Evolutionary conservation across 2,113 vertebrate genomes (phyloP).

Genomic region (Cacatua alba): DNA sequence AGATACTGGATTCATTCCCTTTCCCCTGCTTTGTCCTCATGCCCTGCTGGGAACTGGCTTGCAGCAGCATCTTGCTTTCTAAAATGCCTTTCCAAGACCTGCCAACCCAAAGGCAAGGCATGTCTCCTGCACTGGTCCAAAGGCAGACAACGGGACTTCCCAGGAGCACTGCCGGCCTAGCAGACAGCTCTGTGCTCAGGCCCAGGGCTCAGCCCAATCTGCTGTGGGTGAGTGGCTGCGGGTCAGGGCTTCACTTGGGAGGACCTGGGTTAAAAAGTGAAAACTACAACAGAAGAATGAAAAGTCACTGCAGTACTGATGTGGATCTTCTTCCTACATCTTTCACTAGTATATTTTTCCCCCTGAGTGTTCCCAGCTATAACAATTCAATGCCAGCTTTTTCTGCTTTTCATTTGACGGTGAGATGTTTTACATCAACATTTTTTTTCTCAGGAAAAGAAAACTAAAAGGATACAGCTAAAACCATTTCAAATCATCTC

Average conservation of each 20-base stretch:
- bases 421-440: background rate
- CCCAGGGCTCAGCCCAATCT: background rate
- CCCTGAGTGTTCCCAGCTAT: background rate
- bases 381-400: background rate
- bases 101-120: background rate
- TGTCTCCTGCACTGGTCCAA: background rate
- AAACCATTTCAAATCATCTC: background rate
- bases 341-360: background rate
- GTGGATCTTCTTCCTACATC: background rate
- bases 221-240: fast-evolving
- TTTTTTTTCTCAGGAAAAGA: background rate
- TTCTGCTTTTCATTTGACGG: background rate
- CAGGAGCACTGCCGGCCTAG: background rate
- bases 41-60: background rate
- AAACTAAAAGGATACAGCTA: background rate
- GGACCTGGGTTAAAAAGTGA: background rate
- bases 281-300: background rate
- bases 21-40: background rate
- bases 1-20: background rate
- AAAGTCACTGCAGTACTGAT: background rate
- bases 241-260: background rate
- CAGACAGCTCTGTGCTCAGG: background rate
- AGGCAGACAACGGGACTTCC: background rate
- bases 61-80: background rate
- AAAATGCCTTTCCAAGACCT: background rate